Evolutionary conservation across 92 coral and sea anemone genomes (phyloP), one percentile per base, ranked within the genome.

Genomic region (Blastomussa wellsi): DNA sequence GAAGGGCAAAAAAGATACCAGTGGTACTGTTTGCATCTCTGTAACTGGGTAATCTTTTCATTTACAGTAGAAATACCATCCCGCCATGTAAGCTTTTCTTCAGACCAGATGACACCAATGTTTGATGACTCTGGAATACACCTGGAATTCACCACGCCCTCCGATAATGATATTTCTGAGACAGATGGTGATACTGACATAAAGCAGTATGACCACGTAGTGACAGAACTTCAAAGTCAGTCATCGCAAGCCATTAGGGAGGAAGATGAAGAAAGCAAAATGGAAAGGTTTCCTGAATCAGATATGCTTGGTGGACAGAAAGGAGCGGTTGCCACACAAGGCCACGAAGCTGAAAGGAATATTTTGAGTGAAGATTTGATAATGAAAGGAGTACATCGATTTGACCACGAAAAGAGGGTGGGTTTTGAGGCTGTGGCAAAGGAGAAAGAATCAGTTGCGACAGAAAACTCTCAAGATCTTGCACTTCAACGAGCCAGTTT

Each of bases 81-180:
- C 49, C 77, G 83, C 52, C 37, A 74, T 69, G 47, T 67, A 24
- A 87, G 86, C 72, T 72, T 85, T 41, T 80, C 83, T 52, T 78
- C 92, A 22, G 91, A 82, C 48, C 15, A 77, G 39, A 68, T 80
- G 39, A 88, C 92, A 12, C 92, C 92, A 41, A 71, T 76, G 24
- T 90, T 92, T 72, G 90, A 93, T 80, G 95, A 92, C 78, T 94
- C 95, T 38, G 98, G 94, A n/a, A 86, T 94, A 47, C 95, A 91
- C 62, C 91, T 94, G 7, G 98, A 94, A 73, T 92, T 89, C 49
- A 52, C 77, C 15, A 12, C 59, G 55, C 64, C 78, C 20, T 41
- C 53, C 17, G 92, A 86, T 20, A 67, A 36, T 28, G 88, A 82
- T 15, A 68, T 83, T 42, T 72, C 78, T 10, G 91, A 89, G 38